Evolutionary conservation across 2,113 vertebrate species (phyloP), one percentile per base, ranked within the genome.

Genomic region (Ammodytes marinus): DNA sequence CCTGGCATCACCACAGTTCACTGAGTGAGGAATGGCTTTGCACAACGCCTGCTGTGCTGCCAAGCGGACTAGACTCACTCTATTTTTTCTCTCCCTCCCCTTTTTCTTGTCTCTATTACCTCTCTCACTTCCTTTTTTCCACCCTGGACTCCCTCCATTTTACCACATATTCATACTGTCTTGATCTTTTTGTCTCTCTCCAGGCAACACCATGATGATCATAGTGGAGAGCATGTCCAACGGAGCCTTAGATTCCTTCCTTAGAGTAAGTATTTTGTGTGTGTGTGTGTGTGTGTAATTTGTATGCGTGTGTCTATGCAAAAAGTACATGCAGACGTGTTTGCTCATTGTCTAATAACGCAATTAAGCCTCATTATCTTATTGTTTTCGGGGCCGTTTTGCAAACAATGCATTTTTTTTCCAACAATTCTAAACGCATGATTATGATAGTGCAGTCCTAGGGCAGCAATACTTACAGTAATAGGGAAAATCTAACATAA

Each of bases 131-230:
- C 37, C 5, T 9, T 65, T 47, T 17, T 27, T 37, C 42, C 10
- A 1, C 1, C 10, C 40, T 12, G 2, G 2, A 63, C 63, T 70
- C 60, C 77, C 49, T 70, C 37, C 43, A 54, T 69, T 74, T 39
- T 57, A 75, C n/a, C 42, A 37, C 15, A 11, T 2, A 40, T 52
- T 76, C 67, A 59, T 50, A 3, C 39, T 12, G 7, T 64, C 57
- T 43, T 70, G 8, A 40, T 77, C 17, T 59, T 27, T 74, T 39
- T 74, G 14, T 86, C 12, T 79, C 42, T 69, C 69, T 86, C 50
- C 93, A 99, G 98, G 98, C 81, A 98, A 94, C 85, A 97, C 96
- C 73, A 95, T 97, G 96, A 99, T 99, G 98, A 98, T 97, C 6
- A 94, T 99, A 57, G 95, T 95, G 55, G 98, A 99, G 89, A 97